These are phyloP conservation scores for Pteruthius melanotis DNA, from an alignment of 2,113 vertebrate species.

Conservation along the genomic window DNA sequence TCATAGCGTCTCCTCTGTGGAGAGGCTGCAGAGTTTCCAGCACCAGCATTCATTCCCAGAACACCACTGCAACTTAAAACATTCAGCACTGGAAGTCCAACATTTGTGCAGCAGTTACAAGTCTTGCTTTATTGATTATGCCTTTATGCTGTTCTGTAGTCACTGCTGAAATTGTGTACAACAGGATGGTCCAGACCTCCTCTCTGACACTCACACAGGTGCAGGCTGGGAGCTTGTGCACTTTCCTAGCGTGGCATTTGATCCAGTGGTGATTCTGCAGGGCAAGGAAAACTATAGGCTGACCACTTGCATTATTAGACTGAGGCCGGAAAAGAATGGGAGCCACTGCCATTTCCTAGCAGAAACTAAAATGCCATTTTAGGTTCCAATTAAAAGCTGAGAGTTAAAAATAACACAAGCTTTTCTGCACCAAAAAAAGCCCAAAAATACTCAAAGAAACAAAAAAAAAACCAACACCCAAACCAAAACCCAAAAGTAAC, in stretches of 20 bases:
- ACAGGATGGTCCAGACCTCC: background rate
- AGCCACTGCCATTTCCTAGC: background rate
- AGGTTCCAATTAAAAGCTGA: background rate
- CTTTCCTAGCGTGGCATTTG: background rate
- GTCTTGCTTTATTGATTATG: background rate
- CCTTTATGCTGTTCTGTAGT: background rate
- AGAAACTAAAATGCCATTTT: background rate
- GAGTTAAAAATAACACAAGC: background rate
- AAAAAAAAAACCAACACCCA: background rate
- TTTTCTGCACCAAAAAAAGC: background rate
- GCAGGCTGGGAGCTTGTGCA: background rate
- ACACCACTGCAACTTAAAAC: background rate
- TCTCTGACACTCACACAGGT: background rate
- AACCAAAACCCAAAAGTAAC: background rate
- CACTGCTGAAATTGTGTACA: background rate
- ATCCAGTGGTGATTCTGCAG: background rate
- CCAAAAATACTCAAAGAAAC: background rate
- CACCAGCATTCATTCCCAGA: background rate
- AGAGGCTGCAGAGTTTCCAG: conserved; percentile 12
- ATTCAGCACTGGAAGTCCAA: background rate
- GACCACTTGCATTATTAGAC: background rate
- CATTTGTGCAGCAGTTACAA: background rate
- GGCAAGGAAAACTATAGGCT: background rate
- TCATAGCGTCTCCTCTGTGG: background rate
- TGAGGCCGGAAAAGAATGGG: background rate